These are phyloP conservation scores for Liparis tanakae DNA, from an alignment of 2,797 vertebrate genomes.

Conservation along the genomic window DNA sequence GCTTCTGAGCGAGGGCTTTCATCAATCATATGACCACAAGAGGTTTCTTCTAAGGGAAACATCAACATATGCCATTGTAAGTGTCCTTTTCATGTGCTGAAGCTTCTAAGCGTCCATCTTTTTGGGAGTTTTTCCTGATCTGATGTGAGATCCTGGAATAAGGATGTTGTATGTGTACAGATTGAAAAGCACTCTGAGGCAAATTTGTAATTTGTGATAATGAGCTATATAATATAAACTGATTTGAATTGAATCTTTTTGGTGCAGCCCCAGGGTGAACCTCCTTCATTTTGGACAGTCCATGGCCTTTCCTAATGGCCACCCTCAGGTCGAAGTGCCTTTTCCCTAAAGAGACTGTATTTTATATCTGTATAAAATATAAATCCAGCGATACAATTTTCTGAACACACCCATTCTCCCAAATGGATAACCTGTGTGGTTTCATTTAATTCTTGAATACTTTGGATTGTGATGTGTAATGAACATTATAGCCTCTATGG, in stretches of 20 bases:
- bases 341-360: not conserved
- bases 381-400: not conserved
- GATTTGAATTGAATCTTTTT: no score
- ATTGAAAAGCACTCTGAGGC: no score
- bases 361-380: not conserved
- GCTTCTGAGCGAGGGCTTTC: not conserved
- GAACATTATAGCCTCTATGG: not conserved
- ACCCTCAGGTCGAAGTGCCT: not conserved
- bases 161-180: no score
- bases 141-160: no score
- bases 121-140: no score
- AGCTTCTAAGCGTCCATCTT: no score
- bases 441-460: not conserved
- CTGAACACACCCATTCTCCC: not conserved
- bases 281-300: not conserved
- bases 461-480: slow-evolving; percentile 4
- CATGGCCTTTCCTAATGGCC: not conserved
- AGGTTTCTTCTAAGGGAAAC: not conserved
- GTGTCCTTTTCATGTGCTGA: no score
- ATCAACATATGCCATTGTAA: not conserved
- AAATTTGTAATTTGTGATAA: no score
- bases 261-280: not conserved
- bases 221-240: no score
- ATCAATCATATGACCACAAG: not conserved
- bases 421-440: not conserved